Evolutionary conservation across 2,888 invertebrate species (phyloP).

Genomic region (Globia sparganii): DNA sequence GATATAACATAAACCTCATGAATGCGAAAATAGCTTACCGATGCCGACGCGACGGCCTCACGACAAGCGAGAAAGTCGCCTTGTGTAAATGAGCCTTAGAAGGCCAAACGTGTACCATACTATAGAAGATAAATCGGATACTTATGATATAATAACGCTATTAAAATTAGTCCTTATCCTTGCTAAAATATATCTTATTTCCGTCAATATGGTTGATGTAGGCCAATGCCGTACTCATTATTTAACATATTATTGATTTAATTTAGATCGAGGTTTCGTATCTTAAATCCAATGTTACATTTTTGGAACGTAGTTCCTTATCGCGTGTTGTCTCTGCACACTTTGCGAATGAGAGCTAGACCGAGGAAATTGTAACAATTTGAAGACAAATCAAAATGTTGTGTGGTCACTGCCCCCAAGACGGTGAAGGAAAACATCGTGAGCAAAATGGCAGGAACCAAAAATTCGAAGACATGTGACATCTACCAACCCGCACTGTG

Average conservation of each 20-base stretch:
- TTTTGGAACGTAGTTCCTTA: not conserved
- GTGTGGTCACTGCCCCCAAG: no score
- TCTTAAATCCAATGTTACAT: not conserved
- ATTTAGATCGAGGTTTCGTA: slow-evolving; percentile 3
- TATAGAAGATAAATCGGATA: slow-evolving; percentile 10
- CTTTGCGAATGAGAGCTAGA: not conserved
- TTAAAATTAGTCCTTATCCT: slow-evolving; percentile 15
- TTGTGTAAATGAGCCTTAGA: not conserved
- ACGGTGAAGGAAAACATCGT: no score
- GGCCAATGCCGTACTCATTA: slow-evolving; percentile 13
- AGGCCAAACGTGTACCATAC: not conserved
- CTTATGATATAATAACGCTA: slow-evolving; percentile 10
- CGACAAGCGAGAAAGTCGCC: not conserved
- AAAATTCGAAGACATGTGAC: no score
- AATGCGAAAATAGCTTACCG: not conserved
- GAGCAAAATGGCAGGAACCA: no score
- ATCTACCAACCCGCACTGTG: no score
- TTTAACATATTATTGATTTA: no score
- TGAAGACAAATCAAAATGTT: no score
- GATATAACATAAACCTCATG: no score
- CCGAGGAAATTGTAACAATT: no score
- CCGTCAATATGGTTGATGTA: not conserved
- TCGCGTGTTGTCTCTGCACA: not conserved
- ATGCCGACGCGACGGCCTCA: no score
- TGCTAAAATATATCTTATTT: slow-evolving; percentile 17